Evolutionary conservation across 2,113 vertebrate genomes (phyloP), one percentile per base, ranked within the genome.

Genomic region (Phalacrocorax carbo): DNA sequence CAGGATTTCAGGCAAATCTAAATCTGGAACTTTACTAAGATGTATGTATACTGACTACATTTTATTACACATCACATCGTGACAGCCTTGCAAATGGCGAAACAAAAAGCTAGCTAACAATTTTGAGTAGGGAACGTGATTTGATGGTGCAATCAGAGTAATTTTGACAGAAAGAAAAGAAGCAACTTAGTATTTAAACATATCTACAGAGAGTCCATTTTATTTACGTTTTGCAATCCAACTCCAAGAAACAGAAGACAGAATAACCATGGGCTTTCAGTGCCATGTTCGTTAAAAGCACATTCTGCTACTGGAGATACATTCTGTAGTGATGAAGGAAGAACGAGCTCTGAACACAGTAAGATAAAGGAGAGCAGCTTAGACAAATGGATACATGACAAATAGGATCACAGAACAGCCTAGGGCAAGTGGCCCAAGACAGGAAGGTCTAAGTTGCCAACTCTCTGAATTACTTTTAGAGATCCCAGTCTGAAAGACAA

Each of bases 401-500:
- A 96, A 94, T 8, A 79, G 77, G 89, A 96, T 94, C 89, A 91
- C 51, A 94, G 91, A 89, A 91, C 83, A 94, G 44, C 26, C 48
- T 60, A 26, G 2, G 69, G 95, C 73, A 91, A 88, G 72, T 13
- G 61, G 77, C n/a, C 60, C 40, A 88, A 81, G 72, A 38, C 38
- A 60, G 32, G 69, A 91, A 91, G 81, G 64, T 70, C 91, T 91
- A 84, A 62, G 11, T 10, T 86, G 77, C 42, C 77, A 88, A 27
- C 81, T 60, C 76, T 81, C 91, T 29, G 0, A 91, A 94, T 84
- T 87, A 68, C 69, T 94, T 68, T 71, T 48, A 94, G 65, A 96
- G 94, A 96, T 94, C 71, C 38, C 86, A 91, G 64, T 97, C 93
- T 81, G 93, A 95, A 96, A 96, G 83, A 73, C 42, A 94, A 94